phyloP scores from a whole-genome alignment of 2,113 vertebrate genomes.

The Marmota monax region DNA sequence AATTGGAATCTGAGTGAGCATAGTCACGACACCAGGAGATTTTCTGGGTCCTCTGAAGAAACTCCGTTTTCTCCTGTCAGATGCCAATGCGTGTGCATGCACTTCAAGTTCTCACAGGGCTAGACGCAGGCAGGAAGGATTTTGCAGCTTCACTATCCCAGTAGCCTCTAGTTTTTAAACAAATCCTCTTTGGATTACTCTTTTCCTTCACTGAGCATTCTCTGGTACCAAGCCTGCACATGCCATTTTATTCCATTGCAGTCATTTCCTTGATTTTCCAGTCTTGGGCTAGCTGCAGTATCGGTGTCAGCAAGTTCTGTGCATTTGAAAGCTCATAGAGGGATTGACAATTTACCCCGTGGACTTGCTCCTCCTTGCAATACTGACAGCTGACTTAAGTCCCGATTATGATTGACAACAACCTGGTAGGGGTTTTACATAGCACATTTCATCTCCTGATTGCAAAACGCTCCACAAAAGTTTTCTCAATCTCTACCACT shows the following conservation, averaged over 20 bases:
- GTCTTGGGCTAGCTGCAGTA: neutral
- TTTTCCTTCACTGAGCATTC: neutral
- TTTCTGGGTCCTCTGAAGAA: neutral
- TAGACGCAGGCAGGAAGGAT: neutral
- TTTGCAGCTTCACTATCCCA: neutral
- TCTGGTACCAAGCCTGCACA: neutral
- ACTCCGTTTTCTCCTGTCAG: neutral
- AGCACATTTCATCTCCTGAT: constrained; percentile 14
- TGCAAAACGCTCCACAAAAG: neutral
- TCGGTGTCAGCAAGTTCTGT: neutral
- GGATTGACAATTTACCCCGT: neutral
- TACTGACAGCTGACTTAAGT: constrained; percentile 6
- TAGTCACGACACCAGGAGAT: neutral
- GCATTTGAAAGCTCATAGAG: constrained; percentile 3
- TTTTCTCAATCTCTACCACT: neutral
- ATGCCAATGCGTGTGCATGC: neutral
- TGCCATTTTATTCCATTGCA: neutral
- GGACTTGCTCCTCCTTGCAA: neutral
- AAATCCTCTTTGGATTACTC: neutral
- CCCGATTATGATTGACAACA: neutral
- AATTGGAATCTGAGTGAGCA: neutral
- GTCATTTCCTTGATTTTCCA: neutral
- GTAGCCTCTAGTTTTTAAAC: neutral
- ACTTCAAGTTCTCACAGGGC: neutral
- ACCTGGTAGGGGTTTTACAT: neutral